Percentiles rank a stretch among this genome's conserved stretches.
Conservation (phyloP, 2,888 invertebrate species). For the Chrysolina oricalcia region DNA sequence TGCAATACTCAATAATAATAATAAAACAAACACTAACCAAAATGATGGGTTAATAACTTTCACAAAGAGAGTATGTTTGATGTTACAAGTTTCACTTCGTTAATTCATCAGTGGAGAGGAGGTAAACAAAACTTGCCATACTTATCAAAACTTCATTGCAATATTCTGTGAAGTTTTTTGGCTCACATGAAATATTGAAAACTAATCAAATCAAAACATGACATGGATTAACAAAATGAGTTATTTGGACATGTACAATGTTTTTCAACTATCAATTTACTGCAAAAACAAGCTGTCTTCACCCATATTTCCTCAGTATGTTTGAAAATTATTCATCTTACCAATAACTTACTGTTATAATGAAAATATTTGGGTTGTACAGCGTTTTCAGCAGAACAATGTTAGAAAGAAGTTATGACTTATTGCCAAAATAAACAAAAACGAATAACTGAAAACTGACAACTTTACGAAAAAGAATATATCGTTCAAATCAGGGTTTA, state of each 20-base stretch:
- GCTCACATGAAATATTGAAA: not conserved
- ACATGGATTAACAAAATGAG: not conserved
- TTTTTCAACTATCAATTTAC: not conserved
- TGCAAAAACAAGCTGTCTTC: not conserved
- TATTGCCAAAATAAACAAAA: not conserved
- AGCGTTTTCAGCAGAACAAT: not conserved
- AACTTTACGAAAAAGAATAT: too few relatives aligned
- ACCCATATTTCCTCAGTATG: not conserved
- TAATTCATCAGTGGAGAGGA: not conserved
- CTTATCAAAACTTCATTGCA: not conserved
- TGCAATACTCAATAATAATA: too few relatives aligned
- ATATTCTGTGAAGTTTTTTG: not conserved
- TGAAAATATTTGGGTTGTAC: not conserved
- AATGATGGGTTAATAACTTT: not conserved
- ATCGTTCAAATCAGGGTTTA: too few relatives aligned
- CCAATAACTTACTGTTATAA: not conserved
- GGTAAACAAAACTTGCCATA: not conserved
- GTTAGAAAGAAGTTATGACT: not conserved
- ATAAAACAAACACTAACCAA: not conserved
- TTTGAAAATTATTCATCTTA: not conserved
- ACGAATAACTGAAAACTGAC: too few relatives aligned
- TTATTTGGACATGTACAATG: not conserved
- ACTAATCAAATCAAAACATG: not conserved
- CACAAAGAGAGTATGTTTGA: not conserved
- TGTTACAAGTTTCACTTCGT: not conserved